Conservation (phyloP, 2,797 vertebrate species). For the Cuculus canorus region DNA sequence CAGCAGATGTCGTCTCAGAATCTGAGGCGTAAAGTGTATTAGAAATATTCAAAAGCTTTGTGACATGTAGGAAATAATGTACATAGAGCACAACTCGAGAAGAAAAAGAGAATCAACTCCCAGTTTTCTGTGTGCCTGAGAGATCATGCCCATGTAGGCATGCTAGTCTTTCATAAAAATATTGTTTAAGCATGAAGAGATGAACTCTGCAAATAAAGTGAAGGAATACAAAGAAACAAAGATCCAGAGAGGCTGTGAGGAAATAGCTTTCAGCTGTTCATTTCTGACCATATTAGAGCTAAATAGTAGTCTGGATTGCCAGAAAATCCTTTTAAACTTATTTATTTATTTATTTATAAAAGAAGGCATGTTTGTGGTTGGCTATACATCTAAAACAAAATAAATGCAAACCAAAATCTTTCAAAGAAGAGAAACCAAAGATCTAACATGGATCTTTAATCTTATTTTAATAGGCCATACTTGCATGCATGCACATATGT, state of each 20-base stretch:
- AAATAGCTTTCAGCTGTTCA: conserved; percentile 1
- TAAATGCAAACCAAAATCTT: background rate
- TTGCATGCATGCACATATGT: background rate
- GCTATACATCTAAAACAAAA: background rate
- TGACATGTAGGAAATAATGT: background rate
- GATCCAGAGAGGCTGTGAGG: background rate
- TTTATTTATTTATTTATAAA: background rate
- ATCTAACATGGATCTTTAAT: background rate
- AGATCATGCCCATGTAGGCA: background rate
- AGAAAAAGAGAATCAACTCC: background rate
- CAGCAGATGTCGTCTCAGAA: background rate
- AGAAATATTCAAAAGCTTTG: background rate
- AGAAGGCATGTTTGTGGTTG: background rate
- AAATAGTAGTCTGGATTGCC: background rate
- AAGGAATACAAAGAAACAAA: background rate
- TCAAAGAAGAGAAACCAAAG: background rate
- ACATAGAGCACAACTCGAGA: background rate
- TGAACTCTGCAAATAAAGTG: background rate
- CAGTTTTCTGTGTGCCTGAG: background rate
- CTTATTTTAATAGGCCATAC: background rate
- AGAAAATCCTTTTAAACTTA: background rate
- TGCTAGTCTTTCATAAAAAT: background rate
- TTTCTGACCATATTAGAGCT: background rate
- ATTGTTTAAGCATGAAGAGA: background rate
- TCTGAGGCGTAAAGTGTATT: background rate